Base-by-base conservation (phyloP, 2,888 invertebrate genomes). In the Amblyjoppa proteus region DNA sequence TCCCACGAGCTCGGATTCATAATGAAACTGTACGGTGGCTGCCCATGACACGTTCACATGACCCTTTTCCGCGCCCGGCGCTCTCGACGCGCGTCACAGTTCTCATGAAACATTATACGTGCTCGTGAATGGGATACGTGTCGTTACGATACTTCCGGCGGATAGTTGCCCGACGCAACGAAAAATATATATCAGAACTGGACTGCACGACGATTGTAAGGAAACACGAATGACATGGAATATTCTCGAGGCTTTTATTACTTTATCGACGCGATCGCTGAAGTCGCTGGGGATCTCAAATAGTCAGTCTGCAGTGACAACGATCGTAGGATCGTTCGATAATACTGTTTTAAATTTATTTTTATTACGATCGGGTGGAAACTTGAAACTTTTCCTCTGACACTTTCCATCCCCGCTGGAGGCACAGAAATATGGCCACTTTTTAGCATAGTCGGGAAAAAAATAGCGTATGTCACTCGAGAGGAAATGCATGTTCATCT, bases 71-170 rank as follows among this genome's bases (percentile, higher is more conserved):
- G 90, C 91, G 91, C 34, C 34, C 64, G 34, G 64, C 34, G 70
- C 77, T 68, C 74, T 73, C 85, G 79, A 80, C 80, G 58, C 86
- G 89, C 92, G 93, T 93, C 92, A 93, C 93, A 93, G 91, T 93
- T 93, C 93, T 93, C 93, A 93, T 93, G 93, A 93, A 93, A 93
- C 91, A 90, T 90, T 92, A 92, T 91, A 89, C 89, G 85, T 84
- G 87, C 89, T 90, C 92, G 92, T 89, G 90, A 91, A 92, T 90
- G 89, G 89, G 91, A 92, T 91, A 93, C 91, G 90, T 90, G 91
- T 92, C 93, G 92, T 93, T 90, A 91, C 92, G 92, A 93, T 93
- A 93, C 93, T 93, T 93, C 93, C 93, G 93, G 92, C 89, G 93
- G 91, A 91, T 91, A 91, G 89, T 87, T 89, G 77, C 81, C 74